These are phyloP conservation scores for Chaitophorus viminalis DNA, from an alignment of 2,888 invertebrate genomes.

Conservation along the genomic window DNA sequence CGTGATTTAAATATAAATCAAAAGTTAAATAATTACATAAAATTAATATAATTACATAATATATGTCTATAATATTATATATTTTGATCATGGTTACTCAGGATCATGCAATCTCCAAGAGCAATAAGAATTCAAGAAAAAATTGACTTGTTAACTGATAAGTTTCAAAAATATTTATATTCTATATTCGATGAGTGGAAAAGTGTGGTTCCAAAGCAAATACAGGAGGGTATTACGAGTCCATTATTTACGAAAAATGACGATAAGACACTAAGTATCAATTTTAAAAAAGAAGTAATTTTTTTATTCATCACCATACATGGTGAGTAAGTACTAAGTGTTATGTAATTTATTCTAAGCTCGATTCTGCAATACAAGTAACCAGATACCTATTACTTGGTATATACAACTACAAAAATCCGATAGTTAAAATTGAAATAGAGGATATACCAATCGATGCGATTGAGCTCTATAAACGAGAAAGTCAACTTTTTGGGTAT, in stretches of 20 bases:
- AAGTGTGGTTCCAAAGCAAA: conserved; percentile 74
- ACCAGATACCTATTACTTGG: conserved; percentile 28
- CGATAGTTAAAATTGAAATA: conserved; percentile 1
- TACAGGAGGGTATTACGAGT: conserved; percentile 73
- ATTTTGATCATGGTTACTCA: conserved; percentile 65
- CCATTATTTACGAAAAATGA: conserved; percentile 73
- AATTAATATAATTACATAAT: too few relatives aligned
- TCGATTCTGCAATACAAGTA: conserved; percentile 40
- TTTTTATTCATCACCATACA: background rate
- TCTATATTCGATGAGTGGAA: conserved; percentile 78
- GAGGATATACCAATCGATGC: conserved; percentile 42
- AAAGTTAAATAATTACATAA: background rate
- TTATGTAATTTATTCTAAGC: background rate
- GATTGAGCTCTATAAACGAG: conserved; percentile 41
- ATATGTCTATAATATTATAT: background rate
- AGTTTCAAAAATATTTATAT: conserved; percentile 74
- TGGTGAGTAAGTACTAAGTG: background rate
- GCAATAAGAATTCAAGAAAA: conserved; percentile 70
- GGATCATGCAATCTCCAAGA: conserved; percentile 73
- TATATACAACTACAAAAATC: conserved; percentile 35
- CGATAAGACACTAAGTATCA: conserved; percentile 72
- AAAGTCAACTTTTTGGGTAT: conserved; percentile 11
- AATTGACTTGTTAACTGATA: conserved; percentile 75
- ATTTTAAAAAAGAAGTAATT: conserved; percentile 75
- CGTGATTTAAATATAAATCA: background rate